A percentile compares a stretch with the other conserved stretches of the same genome.
phyloP scores from a whole-genome alignment of 2,113 vertebrate genomes.

The Percina caprodes region DNA sequence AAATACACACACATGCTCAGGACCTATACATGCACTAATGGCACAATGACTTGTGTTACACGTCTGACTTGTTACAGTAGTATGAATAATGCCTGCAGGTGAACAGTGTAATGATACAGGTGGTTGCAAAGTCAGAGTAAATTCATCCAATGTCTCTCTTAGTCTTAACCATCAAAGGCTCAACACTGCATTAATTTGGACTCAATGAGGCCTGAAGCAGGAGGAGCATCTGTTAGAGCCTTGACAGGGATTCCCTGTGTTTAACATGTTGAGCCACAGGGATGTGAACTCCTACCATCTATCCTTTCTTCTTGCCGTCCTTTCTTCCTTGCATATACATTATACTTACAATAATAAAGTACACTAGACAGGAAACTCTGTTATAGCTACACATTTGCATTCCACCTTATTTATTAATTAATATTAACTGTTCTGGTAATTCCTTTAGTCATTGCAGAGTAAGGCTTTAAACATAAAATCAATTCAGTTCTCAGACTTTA shows the following conservation, averaged over 20 bases:
- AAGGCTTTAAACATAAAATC: background rate
- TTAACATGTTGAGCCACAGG: constrained; percentile 35
- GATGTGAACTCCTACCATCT: constrained; percentile 20
- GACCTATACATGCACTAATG: too few species aligned
- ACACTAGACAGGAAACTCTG: background rate
- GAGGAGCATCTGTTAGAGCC: constrained; percentile 48
- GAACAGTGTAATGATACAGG: constrained; percentile 2
- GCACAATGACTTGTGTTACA: too few species aligned
- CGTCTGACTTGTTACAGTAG: background rate
- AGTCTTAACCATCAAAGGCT: constrained; percentile 43
- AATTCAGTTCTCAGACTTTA: background rate
- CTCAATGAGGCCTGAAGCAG: constrained; percentile 62
- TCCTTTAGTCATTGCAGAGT: background rate
- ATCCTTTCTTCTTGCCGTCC: background rate
- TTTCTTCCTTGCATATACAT: background rate
- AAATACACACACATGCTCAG: too few species aligned
- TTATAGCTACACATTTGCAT: constrained; percentile 16
- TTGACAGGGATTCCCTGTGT: constrained; percentile 51
- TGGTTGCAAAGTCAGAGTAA: constrained; percentile 12
- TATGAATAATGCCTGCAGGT: too few species aligned
- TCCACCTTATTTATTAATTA: constrained; percentile 15
- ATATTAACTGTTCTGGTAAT: constrained; percentile 16
- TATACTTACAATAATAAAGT: constrained; percentile 9
- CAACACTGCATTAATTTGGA: constrained; percentile 29
- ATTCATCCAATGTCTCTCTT: constrained; percentile 30